Conservation (phyloP, 2,797 vertebrate genomes). For the Chromis chromis region DNA sequence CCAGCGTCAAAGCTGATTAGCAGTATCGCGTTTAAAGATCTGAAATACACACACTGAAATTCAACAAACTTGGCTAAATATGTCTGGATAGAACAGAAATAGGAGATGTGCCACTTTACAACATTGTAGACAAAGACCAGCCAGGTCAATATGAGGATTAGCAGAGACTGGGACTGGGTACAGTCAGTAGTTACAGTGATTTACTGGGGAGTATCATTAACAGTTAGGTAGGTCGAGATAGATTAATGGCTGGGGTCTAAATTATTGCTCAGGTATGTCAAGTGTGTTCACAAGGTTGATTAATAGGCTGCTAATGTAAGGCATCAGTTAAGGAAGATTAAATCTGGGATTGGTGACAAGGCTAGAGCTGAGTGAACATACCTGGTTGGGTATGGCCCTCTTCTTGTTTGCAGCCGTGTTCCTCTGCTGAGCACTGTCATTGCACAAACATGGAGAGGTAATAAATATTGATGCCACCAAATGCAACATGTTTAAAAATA, state of each 20-base stretch:
- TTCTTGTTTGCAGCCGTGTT: slow-evolving; percentile 94
- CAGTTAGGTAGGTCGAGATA: slow-evolving; percentile 16
- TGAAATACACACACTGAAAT: not conserved
- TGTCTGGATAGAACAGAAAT: slow-evolving; percentile 15
- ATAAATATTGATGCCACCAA: slow-evolving; percentile 12
- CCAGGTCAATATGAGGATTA: slow-evolving; percentile 25
- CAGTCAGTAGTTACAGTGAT: slow-evolving; percentile 14
- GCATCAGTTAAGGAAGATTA: slow-evolving; percentile 46
- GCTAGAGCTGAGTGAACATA: slow-evolving; percentile 69
- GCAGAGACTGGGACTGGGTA: slow-evolving; percentile 23
- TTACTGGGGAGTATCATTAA: slow-evolving; percentile 28
- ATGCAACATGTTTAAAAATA: not conserved
- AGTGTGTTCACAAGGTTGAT: slow-evolving; percentile 49
- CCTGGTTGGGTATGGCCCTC: slow-evolving; percentile 95
- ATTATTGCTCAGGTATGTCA: slow-evolving; percentile 29
- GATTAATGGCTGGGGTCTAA: slow-evolving; percentile 40
- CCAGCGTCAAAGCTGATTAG: slow-evolving; percentile 21
- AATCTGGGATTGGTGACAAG: slow-evolving; percentile 53
- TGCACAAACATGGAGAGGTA: slow-evolving; percentile 45
- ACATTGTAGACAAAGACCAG: slow-evolving; percentile 12
- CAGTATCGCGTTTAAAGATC: not conserved
- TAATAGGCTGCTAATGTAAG: slow-evolving; percentile 52
- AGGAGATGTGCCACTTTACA: slow-evolving; percentile 19
- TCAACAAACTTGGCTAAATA: slow-evolving; percentile 13
- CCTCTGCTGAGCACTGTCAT: slow-evolving; percentile 92